Percentiles rank a stretch among this genome's conserved stretches.
These are phyloP conservation scores for Alces alces DNA, from an alignment of 2,113 vertebrate genomes.

Conservation along the genomic window DNA sequence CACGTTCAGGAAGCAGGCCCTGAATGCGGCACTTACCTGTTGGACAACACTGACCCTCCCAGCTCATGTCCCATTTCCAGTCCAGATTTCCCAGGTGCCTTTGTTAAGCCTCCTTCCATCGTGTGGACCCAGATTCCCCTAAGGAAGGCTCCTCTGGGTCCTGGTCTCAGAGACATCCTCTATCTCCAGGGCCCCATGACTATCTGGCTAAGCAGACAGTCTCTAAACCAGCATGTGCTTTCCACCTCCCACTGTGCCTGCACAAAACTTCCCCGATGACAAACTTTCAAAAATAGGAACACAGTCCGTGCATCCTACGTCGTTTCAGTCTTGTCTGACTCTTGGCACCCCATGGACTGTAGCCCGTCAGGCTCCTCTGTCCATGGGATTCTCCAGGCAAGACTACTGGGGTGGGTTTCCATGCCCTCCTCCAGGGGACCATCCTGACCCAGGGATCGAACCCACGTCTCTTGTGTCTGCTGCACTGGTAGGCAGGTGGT, in stretches of 20 bases:
- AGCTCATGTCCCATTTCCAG: not conserved
- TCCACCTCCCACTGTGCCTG: not conserved
- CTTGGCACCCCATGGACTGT: not conserved
- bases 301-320: fast-evolving
- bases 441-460: not conserved
- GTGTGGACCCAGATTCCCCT: not conserved
- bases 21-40: not conserved
- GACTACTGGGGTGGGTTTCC: not conserved
- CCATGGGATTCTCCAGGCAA: not conserved
- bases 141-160: not conserved
- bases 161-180: not conserved
- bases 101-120: not conserved
- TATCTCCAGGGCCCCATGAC: not conserved
- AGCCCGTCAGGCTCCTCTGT: not conserved
- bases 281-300: not conserved
- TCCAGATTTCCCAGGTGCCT: not conserved
- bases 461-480: not conserved
- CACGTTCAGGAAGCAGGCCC: not conserved
- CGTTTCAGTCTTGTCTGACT: not conserved
- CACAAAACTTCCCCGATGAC: not conserved
- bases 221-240: not conserved
- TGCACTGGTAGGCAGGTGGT: not conserved
- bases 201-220: not conserved
- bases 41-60: not conserved
- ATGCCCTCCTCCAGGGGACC: not conserved